Conservation (phyloP, 2,113 vertebrate species). For the Corythoichthys intestinalis region DNA sequence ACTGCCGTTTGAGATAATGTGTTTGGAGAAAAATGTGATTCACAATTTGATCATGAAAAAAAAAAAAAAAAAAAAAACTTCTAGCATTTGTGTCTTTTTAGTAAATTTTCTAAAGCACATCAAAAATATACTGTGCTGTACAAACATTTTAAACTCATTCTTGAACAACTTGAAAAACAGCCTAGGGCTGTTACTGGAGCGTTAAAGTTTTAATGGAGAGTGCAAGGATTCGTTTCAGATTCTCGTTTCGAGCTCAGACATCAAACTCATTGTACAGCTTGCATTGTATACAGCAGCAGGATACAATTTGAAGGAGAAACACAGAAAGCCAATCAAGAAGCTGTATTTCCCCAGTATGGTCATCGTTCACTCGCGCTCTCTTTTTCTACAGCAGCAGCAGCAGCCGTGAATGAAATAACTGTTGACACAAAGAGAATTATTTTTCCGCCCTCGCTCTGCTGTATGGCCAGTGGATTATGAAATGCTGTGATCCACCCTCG, state of each 20-base stretch:
- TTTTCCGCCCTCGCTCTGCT: slow-evolving; percentile 54
- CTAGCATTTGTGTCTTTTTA: neutral
- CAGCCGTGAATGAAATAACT: slow-evolving; percentile 67
- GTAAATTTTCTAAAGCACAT: neutral
- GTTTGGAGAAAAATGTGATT: neutral
- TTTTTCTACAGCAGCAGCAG: slow-evolving; percentile 24
- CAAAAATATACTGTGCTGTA: neutral
- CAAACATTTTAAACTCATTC: neutral
- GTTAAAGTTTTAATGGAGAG: neutral
- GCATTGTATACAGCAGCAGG: neutral
- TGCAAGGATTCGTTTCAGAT: neutral
- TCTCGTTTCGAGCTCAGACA: neutral
- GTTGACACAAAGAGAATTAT: slow-evolving; percentile 71
- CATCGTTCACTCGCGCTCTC: slow-evolving; percentile 13
- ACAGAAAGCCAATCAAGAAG: neutral
- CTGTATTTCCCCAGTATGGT: neutral
- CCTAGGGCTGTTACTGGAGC: neutral
- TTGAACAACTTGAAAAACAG: neutral
- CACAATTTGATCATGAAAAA: neutral
- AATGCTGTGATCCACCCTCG: slow-evolving; percentile 68
- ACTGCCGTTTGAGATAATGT: neutral
- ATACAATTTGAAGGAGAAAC: neutral
- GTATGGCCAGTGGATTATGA: slow-evolving; percentile 61
- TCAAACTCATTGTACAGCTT: neutral
- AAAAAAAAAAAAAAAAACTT: too few species aligned